Base-by-base conservation (phyloP, 64 coral and sea anemone species). In the Montipora sp. region DNA sequence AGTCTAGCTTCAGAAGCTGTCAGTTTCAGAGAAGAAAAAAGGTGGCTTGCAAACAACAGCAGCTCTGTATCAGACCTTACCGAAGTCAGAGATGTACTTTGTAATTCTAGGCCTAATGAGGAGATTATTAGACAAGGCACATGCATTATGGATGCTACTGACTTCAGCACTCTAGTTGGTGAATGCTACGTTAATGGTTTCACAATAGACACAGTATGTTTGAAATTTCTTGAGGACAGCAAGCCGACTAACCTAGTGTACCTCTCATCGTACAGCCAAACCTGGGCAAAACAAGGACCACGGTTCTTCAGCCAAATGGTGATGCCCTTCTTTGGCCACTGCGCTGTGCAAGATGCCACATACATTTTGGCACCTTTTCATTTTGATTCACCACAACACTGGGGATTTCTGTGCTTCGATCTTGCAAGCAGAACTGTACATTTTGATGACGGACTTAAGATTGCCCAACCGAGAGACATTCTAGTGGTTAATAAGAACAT, bases 141-240 rank as follows among this genome's bases (percentile, higher is more conserved):
- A 1, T 80, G 5, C 3, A 80, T 80, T 1, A 80, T 80, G 19
- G 78, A 80, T 59, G 36, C 13, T 68, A 10, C 11, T 69, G 81
- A 71, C 24, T 65, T 87, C 5, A 87, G 84, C 11, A 75, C 67
- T 5, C 19, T 87, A 22, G 84, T 49, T 8, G 74, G 84, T 74
- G 16, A 87, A 55, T 48, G 84, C 1, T 87, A 87, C 53, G 69
- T 87, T 16, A 75, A 71, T 87, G 84, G 69, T 0, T 87, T 87
- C 50, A 16, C 84, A 5, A 87, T 87, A 13, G 65, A 87, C 11
- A 27, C 71, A 73, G 7, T 87, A 22, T 87, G 84, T 23, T 51
- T 55, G 4, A 87, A 74, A 73, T 23, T 74, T 20, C 48, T 87
- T 12, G 44, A 87, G 20, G 46, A 70, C 3, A 23, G 67, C 14